Percentiles rank a stretch among this genome's conserved stretches.
These are phyloP conservation scores for Poeciliopsis presidionis DNA, from an alignment of 2,797 vertebrate species.

Conservation along the genomic window DNA sequence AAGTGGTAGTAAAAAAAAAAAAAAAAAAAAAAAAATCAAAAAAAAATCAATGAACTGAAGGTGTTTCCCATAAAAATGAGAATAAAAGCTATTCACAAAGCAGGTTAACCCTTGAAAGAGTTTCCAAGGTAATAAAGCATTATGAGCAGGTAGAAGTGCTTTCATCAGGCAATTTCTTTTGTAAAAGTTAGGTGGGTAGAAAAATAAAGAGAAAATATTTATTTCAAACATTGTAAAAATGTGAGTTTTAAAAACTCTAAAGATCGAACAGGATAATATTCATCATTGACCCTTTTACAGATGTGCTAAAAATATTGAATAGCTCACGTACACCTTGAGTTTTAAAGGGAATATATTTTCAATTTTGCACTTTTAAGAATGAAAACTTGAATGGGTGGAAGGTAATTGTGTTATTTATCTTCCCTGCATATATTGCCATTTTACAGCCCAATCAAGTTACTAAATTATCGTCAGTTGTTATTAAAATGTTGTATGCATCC, in stretches of 20 bases:
- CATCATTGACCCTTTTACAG: neutral
- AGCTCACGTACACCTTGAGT: neutral
- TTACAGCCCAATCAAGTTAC: too few relatives aligned
- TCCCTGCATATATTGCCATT: too few relatives aligned
- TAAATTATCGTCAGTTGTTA: too few relatives aligned
- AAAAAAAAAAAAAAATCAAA: too few relatives aligned
- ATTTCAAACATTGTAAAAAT: neutral
- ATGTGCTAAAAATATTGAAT: neutral
- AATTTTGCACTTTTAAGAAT: neutral
- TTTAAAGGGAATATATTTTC: neutral
- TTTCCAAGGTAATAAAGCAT: neutral
- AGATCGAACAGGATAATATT: neutral
- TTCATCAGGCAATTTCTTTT: neutral
- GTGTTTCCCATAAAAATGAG: slow-evolving; percentile 2
- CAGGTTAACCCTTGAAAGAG: neutral
- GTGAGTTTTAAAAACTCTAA: neutral
- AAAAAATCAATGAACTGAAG: neutral
- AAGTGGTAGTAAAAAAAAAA: neutral
- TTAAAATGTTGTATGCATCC: too few relatives aligned
- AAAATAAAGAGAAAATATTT: neutral
- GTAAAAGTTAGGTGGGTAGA: neutral
- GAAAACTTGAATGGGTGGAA: neutral
- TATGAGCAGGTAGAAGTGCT: neutral
- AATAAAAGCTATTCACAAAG: neutral
- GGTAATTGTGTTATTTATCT: neutral